Evolutionary conservation across 2,113 vertebrate species (phyloP), one percentile per base, ranked within the genome.

Genomic region (Antigone vipio): DNA sequence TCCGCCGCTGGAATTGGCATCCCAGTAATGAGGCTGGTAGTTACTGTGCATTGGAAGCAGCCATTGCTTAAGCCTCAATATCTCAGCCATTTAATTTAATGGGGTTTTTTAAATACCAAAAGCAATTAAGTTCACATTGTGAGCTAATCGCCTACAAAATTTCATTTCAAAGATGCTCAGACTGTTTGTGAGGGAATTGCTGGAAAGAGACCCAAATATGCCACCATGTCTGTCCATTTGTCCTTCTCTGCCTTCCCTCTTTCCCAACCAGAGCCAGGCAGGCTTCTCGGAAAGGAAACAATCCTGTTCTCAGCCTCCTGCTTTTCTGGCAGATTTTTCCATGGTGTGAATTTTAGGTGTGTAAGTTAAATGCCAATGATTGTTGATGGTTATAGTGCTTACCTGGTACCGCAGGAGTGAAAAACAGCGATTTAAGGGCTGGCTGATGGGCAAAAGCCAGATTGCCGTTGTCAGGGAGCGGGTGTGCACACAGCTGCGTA

Each of bases 51-150:
- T 71, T 67, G 95, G 93, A 97, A 82, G 72, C 97, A 97, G 88
- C 94, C 94, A 97, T 71, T 89, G 94, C 96, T 92, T 83, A 95
- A 97, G 77, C 94, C 93, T 97, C 96, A 96, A 83, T 97, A 97
- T 97, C 96, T 97, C 40, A 9, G 85, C 92, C 93, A 90, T 97
- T 97, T 97, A 97, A 94, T 97, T 97, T 97, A 95, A 97, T 97
- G 96, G 88, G 9, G 0, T 91, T 97, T 96, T 97, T 97, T 95
- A 97, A 97, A 97, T 96, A 97, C 97, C 97, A 85, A 90, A 97
- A 97, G 96, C 96, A 95, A 97, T 97, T 97, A 97, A 96, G 96
- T 93, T 97, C 96, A 94, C 97, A 97, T 96, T 96, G 92, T 94
- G 94, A 97, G 78, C 96, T 97, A 97, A 97, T 97, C 40, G 20